phyloP scores from a whole-genome alignment of 2,888 invertebrate species.

The Brachypalpus laphriformis region DNA sequence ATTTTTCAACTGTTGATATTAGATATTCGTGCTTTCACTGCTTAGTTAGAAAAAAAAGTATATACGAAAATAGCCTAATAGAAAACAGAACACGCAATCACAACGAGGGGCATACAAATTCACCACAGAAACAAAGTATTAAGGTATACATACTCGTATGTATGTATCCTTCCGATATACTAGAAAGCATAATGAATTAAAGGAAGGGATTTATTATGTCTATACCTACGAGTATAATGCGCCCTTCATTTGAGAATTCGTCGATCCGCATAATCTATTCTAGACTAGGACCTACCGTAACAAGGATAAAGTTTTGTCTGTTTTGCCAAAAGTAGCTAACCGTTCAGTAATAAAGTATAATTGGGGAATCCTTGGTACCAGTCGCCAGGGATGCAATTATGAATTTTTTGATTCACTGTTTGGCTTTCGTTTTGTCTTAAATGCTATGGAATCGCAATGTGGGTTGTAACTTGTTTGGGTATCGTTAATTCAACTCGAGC shows the following conservation, averaged over 20 bases:
- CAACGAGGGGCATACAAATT: constrained; percentile 7
- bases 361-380: constrained; percentile 73
- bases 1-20: constrained; percentile 67
- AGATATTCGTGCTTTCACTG: constrained; percentile 46
- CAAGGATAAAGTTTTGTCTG: constrained; percentile 74
- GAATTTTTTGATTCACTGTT: constrained; percentile 46
- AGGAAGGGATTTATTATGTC: constrained; percentile 6
- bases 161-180: constrained; percentile 44
- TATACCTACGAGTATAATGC: background rate
- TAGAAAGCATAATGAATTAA: constrained; percentile 31
- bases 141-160: constrained; percentile 1
- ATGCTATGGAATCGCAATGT: constrained; percentile 12
- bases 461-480: constrained; percentile 35
- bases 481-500: constrained; percentile 61
- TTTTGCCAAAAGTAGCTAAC: constrained; percentile 50
- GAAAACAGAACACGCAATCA: constrained; percentile 59
- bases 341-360: constrained; percentile 68
- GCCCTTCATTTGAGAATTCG: constrained; percentile 35
- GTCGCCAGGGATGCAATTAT: constrained; percentile 76
- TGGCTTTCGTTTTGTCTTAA: background rate
- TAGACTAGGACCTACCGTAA: constrained; percentile 76
- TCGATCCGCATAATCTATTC: constrained; percentile 11
- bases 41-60: constrained; percentile 32
- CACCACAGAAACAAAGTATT: background rate
- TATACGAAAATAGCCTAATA: constrained; percentile 43